Base-by-base conservation (phyloP, 2,888 invertebrate species). In the Drosophila trichaetosa region DNA sequence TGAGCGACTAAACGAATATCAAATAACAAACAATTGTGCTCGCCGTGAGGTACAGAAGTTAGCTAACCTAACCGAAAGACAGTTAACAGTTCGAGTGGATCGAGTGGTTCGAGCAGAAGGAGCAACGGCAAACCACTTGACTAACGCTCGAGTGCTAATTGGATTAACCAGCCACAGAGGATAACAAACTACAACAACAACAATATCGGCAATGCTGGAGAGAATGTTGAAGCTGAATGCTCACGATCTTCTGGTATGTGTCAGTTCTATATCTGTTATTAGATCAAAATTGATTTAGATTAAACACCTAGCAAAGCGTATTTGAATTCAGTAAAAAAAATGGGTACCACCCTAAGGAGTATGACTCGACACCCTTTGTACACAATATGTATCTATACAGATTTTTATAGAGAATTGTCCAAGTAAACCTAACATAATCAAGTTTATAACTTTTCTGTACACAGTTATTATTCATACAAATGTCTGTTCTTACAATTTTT, bases 181-280 rank as follows among this genome's bases (percentile, higher is more conserved):
- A 53, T 4, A 63, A 18, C 34, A 29, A 57, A 5, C 49, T 48
- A 27, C n/a, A 40, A 51, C 31, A 48, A 31, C 31, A 40, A 46
- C 31, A 27, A 36, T 24, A 58, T 63, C 48, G 57, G 46, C 13
- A 66, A 72, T 74, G 69, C 46, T 76, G 33, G 67, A 72, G 38
- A 72, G 59, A 63, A 83, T 89, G 89, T 59, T 90, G 33, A 80
- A 73, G 27, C 80, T 91, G 34, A 89, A 83, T 65, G 89, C 86
- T 36, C 78, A 73, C 29, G 76, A 76, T 54, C 79, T 91, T n/a
- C 58, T 91, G 91, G 91, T 91, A 91, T 85, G 87, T 89, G 27
- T 18, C 16, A 40, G n/a, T 51, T 27, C 11, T 24, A 36, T 48
- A 52, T 40, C 13, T 27, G 1, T 31, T 24, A 33, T 36, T 33